Conservation (phyloP, 2,888 invertebrate genomes). For the Blastobasis lacticolella region DNA sequence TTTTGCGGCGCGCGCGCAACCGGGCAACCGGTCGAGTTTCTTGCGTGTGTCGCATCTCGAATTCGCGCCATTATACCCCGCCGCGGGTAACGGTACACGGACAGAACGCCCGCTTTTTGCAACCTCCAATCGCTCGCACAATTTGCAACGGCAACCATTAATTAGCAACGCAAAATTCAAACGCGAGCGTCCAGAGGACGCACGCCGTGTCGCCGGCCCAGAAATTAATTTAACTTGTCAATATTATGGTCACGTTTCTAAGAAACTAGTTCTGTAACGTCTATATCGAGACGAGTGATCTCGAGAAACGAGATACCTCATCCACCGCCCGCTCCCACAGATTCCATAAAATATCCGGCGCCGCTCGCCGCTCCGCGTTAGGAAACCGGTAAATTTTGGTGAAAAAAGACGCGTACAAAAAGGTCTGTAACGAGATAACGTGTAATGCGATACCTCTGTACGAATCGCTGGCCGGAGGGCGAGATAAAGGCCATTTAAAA, state of each 20-base stretch:
- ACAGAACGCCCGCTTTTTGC: constrained; percentile 50
- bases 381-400: constrained; percentile 46
- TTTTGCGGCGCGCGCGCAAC: too few species aligned
- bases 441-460: constrained; percentile 65
- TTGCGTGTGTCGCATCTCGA: constrained; percentile 55
- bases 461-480: constrained; percentile 59
- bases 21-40: constrained; percentile 43
- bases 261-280: constrained; percentile 58
- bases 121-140: constrained; percentile 47
- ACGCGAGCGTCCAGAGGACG: constrained; percentile 27
- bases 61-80: constrained; percentile 49
- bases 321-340: constrained; percentile 47
- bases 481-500: constrained; percentile 57
- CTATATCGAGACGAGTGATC: constrained; percentile 57
- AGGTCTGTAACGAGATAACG: constrained; percentile 59
- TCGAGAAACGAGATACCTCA: constrained; percentile 58
- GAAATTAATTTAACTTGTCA: constrained; percentile 59
- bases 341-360: constrained; percentile 57
- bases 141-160: constrained; percentile 51
- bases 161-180: constrained; percentile 57
- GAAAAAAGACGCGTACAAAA: constrained; percentile 42
- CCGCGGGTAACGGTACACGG: constrained; percentile 48
- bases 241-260: constrained; percentile 60
- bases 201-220: constrained; percentile 36
- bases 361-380: constrained; percentile 30